Conservation (phyloP, 2,797 vertebrate species). For the Buphagus erythrorhynchus region DNA sequence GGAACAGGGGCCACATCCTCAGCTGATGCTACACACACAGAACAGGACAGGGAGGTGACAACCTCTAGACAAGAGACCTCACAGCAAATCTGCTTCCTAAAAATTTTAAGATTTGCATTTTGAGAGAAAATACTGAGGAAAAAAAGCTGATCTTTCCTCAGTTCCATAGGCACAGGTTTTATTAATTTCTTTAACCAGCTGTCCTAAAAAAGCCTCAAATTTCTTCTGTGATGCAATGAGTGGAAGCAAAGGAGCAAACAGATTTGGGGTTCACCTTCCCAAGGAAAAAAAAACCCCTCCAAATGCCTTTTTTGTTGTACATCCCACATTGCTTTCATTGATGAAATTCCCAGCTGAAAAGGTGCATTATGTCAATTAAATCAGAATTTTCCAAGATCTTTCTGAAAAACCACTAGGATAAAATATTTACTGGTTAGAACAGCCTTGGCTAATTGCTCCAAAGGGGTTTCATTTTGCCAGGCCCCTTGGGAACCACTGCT, state of each 20-base stretch:
- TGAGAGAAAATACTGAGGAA: not conserved
- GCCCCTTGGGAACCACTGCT: not conserved
- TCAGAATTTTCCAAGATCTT: not conserved
- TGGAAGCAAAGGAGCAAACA: not conserved
- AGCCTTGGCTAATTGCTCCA: not conserved
- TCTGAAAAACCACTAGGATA: not conserved
- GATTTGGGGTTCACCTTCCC: not conserved
- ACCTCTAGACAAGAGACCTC: not conserved
- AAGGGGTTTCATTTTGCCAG: not conserved
- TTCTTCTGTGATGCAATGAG: not conserved
- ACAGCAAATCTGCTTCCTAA: not conserved
- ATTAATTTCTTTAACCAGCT: not conserved
- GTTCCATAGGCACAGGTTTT: not conserved
- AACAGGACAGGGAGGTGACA: not conserved
- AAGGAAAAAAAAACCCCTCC: accelerated
- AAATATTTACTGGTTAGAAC: not conserved
- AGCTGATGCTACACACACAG: not conserved
- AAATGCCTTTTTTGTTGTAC: not conserved
- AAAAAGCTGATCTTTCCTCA: not conserved
- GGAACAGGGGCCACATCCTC: not conserved
- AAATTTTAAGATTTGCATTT: not conserved
- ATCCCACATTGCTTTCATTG: not conserved
- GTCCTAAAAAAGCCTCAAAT: not conserved
- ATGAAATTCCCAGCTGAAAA: not conserved
- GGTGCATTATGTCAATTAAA: not conserved